A percentile compares a stretch with the other conserved stretches of the same genome.
Evolutionary conservation across 2,113 vertebrate species (phyloP).

Genomic region (Kobus ellipsiprymnus): DNA sequence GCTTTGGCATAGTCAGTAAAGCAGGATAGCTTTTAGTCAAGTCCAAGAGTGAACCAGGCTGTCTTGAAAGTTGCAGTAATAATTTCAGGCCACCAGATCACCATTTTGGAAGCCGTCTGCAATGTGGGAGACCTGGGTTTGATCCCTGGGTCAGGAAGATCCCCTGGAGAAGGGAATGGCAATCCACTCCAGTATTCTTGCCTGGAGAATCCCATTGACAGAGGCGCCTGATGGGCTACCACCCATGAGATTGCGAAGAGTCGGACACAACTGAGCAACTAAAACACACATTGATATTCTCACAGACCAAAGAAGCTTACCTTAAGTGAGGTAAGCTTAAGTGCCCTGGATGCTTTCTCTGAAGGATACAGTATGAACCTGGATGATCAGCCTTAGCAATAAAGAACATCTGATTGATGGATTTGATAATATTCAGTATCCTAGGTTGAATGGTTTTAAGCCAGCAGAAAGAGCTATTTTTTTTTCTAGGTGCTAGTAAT

Average conservation of each 20-base stretch:
- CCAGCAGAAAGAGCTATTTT: conserved; percentile 47
- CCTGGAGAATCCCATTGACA: background rate
- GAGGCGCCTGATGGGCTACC: background rate
- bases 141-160: background rate
- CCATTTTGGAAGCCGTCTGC: background rate
- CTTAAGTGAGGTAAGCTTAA: background rate
- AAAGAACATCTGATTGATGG: background rate
- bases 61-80: background rate
- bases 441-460: background rate
- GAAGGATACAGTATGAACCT: background rate
- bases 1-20: too few species aligned
- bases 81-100: background rate
- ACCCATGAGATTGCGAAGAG: background rate
- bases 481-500: conserved; percentile 42
- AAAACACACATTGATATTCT: background rate
- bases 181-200: background rate
- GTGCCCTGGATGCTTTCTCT: background rate
- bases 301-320: background rate
- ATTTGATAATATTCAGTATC: background rate
- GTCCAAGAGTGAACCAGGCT: background rate
- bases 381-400: background rate
- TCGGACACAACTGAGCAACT: background rate
- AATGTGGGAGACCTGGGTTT: background rate
- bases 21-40: conserved; percentile 1
- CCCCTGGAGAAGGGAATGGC: background rate